A percentile compares a stretch with the other conserved stretches of the same genome.
phyloP scores from a whole-genome alignment of 2,888 invertebrate species.

The Malthinus flaveolus region DNA sequence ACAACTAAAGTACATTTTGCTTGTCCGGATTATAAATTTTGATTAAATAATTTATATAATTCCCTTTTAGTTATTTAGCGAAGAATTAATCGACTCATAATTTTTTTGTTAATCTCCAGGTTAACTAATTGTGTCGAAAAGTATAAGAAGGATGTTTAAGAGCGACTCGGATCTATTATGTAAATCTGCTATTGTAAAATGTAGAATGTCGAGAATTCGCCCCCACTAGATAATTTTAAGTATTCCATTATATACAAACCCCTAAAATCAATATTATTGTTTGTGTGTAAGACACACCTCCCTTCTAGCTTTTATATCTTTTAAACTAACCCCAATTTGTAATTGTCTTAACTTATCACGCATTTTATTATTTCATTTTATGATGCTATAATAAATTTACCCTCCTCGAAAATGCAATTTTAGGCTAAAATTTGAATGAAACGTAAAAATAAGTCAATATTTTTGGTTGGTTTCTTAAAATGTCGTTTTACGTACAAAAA shows the following conservation, averaged over 20 bases:
- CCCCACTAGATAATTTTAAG: slow-evolving; percentile 18
- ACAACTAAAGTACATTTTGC: slow-evolving; percentile 9
- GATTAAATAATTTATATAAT: slow-evolving; percentile 14
- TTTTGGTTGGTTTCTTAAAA: background rate
- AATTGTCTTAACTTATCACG: slow-evolving; percentile 9
- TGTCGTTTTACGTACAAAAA: slow-evolving; percentile 1
- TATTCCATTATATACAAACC: slow-evolving; percentile 25
- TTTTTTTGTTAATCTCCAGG: background rate
- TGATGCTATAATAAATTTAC: no score
- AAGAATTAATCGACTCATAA: no score
- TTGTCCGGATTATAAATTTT: slow-evolving; percentile 16
- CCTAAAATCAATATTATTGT: slow-evolving; percentile 26
- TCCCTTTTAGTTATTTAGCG: background rate
- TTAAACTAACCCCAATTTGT: slow-evolving; percentile 15
- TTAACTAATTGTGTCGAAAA: background rate
- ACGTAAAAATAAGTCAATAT: background rate
- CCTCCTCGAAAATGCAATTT: no score
- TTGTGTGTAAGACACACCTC: slow-evolving; percentile 21
- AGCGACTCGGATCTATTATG: slow-evolving; percentile 10
- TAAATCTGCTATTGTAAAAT: slow-evolving; percentile 18
- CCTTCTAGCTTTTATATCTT: slow-evolving; percentile 12
- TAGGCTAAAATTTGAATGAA: background rate
- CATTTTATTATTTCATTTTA: no score
- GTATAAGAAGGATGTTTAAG: background rate
- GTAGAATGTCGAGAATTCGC: slow-evolving; percentile 12